Conservation (phyloP, 2,113 vertebrate genomes). For the Deroptyus accipitrinus region DNA sequence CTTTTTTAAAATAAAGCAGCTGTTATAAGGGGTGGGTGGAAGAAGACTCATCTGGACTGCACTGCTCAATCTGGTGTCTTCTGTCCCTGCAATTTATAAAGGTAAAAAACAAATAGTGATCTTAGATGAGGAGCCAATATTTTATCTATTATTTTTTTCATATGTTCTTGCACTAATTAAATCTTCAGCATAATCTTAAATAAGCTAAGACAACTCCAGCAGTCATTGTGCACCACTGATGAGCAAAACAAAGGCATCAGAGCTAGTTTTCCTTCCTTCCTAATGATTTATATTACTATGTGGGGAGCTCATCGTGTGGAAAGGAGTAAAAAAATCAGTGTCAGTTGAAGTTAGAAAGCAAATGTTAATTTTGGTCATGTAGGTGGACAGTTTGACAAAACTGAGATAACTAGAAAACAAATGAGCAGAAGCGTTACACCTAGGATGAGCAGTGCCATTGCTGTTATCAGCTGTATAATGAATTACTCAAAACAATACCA, state of each 20-base stretch:
- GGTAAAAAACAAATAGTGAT: constrained; percentile 20
- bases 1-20: neutral
- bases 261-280: neutral
- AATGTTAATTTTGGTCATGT: neutral
- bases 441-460: neutral
- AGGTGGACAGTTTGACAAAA: constrained; percentile 14
- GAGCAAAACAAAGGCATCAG: constrained; percentile 51
- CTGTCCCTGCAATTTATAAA: constrained; percentile 15
- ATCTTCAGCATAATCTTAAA: neutral
- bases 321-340: neutral
- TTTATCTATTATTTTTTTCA: constrained; percentile 10
- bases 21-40: neutral
- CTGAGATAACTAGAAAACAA: constrained; percentile 28
- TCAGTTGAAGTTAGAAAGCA: neutral
- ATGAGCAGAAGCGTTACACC: neutral
- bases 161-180: constrained; percentile 30
- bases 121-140: constrained; percentile 8
- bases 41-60: neutral
- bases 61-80: constrained; percentile 48
- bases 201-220: constrained; percentile 35
- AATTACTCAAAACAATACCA: constrained; percentile 25
- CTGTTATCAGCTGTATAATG: constrained; percentile 10
- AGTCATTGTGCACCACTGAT: constrained; percentile 7
- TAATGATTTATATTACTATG: neutral
- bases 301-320: neutral